Percentiles rank a stretch among this genome's conserved stretches.
Conservation (phyloP, 2,888 invertebrate genomes). For the Eumacrocentrus americanus region DNA sequence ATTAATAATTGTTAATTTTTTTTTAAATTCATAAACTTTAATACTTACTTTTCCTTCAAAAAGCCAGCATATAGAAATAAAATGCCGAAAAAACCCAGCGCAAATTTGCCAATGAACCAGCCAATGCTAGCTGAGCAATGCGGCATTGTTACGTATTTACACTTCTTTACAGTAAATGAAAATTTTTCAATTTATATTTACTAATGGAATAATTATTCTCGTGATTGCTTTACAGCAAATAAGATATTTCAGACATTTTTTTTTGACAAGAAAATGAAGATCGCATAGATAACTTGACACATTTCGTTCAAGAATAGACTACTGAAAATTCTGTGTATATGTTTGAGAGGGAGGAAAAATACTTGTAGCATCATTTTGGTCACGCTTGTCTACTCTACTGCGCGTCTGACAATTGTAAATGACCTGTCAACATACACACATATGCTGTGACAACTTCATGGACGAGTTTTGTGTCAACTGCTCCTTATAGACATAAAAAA, state of each 20-base stretch:
- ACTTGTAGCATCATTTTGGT: constrained; percentile 39
- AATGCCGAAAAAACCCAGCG: constrained; percentile 51
- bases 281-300: no score
- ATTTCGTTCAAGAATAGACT: constrained; percentile 12
- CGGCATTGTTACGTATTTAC: constrained; percentile 42
- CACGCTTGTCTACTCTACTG: constrained; percentile 37
- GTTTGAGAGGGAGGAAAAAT: no score
- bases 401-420: constrained; percentile 42
- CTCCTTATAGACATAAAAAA: constrained; percentile 26
- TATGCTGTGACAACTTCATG: constrained; percentile 43
- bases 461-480: constrained; percentile 39
- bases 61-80: constrained; percentile 47
- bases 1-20: no score
- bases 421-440: constrained; percentile 38
- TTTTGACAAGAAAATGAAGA: constrained; percentile 2
- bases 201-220: neutral
- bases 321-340: no score
- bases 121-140: constrained; percentile 46
- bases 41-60: constrained; percentile 47
- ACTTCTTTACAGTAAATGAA: constrained; percentile 5
- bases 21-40: no score
- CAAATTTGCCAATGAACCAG: constrained; percentile 54
- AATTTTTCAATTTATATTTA: neutral
- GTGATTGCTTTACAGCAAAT: neutral
- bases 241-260: neutral